Conservation (phyloP, 1,140 invertebrate species). For the Hycleus cichorii region DNA sequence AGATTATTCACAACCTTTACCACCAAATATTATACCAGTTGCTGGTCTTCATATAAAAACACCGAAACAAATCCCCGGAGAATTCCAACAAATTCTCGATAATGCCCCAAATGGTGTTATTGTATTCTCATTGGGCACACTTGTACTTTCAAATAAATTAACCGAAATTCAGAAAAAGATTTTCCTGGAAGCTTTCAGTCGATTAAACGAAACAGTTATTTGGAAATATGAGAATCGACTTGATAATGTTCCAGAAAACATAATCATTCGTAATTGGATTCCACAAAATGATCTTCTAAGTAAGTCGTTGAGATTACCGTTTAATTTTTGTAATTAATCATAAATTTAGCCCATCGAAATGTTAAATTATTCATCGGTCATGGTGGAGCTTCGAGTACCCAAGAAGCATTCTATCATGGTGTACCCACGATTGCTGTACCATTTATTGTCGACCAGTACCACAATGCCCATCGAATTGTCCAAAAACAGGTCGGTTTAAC, state of each 20-base stretch:
- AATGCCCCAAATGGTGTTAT: slow-evolving; percentile 35
- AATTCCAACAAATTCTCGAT: slow-evolving; percentile 35
- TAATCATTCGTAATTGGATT: slow-evolving; percentile 44
- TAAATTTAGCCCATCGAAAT: slow-evolving; percentile 20
- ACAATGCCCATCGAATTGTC: slow-evolving; percentile 32
- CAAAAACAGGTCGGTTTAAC: not conserved
- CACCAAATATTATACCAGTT: slow-evolving; percentile 49
- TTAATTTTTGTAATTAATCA: too few species aligned
- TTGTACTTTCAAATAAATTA: slow-evolving; percentile 36
- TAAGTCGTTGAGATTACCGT: slow-evolving; percentile 23
- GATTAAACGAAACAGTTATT: slow-evolving; percentile 37
- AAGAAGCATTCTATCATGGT: slow-evolving; percentile 46
- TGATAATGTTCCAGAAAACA: slow-evolving; percentile 45
- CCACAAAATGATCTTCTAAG: slow-evolving; percentile 42
- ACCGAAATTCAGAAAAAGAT: slow-evolving; percentile 27
- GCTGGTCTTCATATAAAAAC: slow-evolving; percentile 45
- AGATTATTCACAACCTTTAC: slow-evolving; percentile 29
- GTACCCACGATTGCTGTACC: slow-evolving; percentile 46
- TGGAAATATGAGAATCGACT: slow-evolving; percentile 43
- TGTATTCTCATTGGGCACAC: slow-evolving; percentile 32
- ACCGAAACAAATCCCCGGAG: slow-evolving; percentile 32
- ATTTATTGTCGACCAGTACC: slow-evolving; percentile 40
- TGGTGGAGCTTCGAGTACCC: slow-evolving; percentile 44
- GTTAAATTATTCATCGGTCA: slow-evolving; percentile 44
- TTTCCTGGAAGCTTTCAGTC: slow-evolving; percentile 40